phyloP scores from a whole-genome alignment of 1,140 invertebrate species.

The Drosophila busckii region DNA sequence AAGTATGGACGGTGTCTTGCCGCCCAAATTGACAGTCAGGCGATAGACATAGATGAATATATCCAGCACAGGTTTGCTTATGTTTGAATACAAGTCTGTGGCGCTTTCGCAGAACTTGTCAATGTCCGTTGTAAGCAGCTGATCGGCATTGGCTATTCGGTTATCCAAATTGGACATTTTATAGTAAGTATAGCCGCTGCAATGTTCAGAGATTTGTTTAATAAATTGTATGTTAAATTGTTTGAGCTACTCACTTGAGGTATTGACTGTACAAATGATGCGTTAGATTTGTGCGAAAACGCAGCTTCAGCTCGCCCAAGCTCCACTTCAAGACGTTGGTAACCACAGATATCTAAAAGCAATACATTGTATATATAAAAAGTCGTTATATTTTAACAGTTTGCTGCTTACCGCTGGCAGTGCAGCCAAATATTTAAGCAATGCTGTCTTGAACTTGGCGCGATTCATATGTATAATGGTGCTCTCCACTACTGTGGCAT shows the following conservation, averaged over 20 bases:
- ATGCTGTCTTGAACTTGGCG: conserved; percentile 85
- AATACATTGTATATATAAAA: not conserved
- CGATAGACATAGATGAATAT: conserved; percentile 96
- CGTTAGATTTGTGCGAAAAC: conserved; percentile 93
- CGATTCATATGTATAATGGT: conserved; percentile 94
- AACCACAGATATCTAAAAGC: conserved; percentile 89
- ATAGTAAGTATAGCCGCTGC: conserved; percentile 96
- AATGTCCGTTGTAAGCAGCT: conserved; percentile 96
- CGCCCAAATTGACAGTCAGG: conserved; percentile 91
- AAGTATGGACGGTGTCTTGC: conserved; percentile 91
- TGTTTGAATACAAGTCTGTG: conserved; percentile 96
- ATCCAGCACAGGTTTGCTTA: conserved; percentile 97
- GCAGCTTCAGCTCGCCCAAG: conserved; percentile 94
- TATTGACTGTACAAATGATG: conserved; percentile 94
- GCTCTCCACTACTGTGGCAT: conserved; percentile 95
- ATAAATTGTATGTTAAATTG: no score
- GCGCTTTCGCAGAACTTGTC: conserved; percentile 98
- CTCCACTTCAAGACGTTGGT: conserved; percentile 97
- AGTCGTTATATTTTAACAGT: not conserved
- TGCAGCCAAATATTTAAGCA: conserved; percentile 88
- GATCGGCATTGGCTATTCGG: conserved; percentile 96
- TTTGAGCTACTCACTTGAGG: conserved; percentile 86
- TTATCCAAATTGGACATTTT: conserved; percentile 98
- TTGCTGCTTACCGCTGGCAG: conserved; percentile 87
- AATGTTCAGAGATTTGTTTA: no score